phyloP scores from a whole-genome alignment of 1,140 invertebrate species.

The Ectropis grisescens region DNA sequence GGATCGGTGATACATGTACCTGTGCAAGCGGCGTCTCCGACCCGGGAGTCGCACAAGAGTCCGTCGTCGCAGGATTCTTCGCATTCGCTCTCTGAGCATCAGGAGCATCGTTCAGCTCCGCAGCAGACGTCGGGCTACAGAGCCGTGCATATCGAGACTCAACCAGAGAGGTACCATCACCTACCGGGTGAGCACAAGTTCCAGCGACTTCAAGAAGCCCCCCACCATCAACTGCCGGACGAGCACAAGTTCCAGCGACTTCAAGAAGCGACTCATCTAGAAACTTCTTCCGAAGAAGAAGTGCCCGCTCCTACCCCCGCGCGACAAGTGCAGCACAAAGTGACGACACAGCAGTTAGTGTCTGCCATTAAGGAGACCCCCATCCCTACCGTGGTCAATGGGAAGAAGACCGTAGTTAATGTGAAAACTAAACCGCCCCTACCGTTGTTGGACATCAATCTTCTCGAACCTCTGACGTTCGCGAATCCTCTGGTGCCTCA shows the following conservation, averaged over 20 bases:
- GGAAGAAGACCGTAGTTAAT: slow-evolving; percentile 37
- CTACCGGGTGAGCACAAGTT: slow-evolving; percentile 1
- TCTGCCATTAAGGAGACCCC: too few relatives aligned
- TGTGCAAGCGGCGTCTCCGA: too few relatives aligned
- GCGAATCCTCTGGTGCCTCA: slow-evolving; percentile 56
- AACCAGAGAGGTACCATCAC: slow-evolving; percentile 9
- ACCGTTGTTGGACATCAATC: slow-evolving; percentile 43
- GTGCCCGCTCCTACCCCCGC: too few relatives aligned
- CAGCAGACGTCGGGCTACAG: slow-evolving; percentile 32
- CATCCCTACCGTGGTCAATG: too few relatives aligned
- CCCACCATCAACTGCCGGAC: not conserved
- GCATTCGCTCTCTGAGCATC: too few relatives aligned
- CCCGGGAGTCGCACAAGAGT: too few relatives aligned
- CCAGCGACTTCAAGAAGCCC: slow-evolving; percentile 2
- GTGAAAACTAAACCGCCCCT: slow-evolving; percentile 42
- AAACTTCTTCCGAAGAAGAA: too few relatives aligned
- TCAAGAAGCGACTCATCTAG: slow-evolving; percentile 3
- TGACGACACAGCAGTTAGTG: too few relatives aligned
- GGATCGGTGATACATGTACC: too few relatives aligned
- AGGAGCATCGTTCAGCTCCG: slow-evolving; percentile 15
- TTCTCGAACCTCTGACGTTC: slow-evolving; percentile 53
- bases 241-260: slow-evolving; percentile 8
- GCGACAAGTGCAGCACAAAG: too few relatives aligned
- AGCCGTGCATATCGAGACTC: slow-evolving; percentile 20
- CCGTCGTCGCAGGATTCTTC: too few relatives aligned